phyloP scores from a whole-genome alignment of 2,113 vertebrate species.

The Dendropsophus ebraccatus region DNA sequence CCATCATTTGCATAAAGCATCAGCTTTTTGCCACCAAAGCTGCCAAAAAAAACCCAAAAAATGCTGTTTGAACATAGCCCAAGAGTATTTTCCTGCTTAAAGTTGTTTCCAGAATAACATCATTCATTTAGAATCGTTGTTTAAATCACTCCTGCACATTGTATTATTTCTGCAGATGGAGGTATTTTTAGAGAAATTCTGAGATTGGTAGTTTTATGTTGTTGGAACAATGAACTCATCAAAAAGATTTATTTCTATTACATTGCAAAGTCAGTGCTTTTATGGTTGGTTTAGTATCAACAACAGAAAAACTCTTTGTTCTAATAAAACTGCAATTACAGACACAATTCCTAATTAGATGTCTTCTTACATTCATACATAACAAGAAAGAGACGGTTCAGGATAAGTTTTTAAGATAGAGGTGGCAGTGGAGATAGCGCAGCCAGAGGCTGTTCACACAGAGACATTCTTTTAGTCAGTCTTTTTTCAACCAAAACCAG shows the following conservation, averaged over 20 bases:
- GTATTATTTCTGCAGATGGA: neutral
- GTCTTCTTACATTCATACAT: no score
- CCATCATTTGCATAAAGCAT: no score
- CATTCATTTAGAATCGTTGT: neutral
- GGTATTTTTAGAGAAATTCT: constrained; percentile 3
- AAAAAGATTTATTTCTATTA: neutral
- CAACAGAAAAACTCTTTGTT: neutral
- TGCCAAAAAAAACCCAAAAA: no score
- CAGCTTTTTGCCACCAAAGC: no score
- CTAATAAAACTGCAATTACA: neutral
- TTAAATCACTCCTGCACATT: neutral
- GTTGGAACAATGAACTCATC: neutral
- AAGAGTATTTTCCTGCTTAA: no score
- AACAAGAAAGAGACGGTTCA: no score
- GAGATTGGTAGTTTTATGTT: neutral
- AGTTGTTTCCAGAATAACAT: neutral
- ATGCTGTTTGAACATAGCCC: no score
- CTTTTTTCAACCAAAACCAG: no score
- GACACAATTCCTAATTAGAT: neutral
- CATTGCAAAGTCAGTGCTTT: neutral
- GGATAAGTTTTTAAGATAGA: no score
- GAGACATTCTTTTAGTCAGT: no score
- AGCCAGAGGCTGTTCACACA: no score
- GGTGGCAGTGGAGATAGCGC: no score
- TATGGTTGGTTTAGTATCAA: neutral